phyloP scores from a whole-genome alignment of 2,113 vertebrate genomes.

The Cynocephalus volans region DNA sequence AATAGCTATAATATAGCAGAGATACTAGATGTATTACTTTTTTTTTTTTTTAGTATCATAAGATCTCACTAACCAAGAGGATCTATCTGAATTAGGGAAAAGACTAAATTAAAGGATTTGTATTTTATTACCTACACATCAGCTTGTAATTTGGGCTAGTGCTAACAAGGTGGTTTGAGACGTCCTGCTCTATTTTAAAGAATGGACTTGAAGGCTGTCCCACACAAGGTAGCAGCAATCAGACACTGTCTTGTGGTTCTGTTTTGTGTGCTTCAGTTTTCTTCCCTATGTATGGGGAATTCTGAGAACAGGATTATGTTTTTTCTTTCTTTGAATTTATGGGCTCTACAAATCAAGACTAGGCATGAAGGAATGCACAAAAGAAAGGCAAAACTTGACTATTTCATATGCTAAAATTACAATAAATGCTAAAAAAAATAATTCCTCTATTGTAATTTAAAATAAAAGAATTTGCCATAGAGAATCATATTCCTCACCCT shows the following conservation, averaged over 20 bases:
- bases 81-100: too few relatives aligned
- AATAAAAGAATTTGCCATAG: neutral
- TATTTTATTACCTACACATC: too few relatives aligned
- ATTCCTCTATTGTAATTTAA: neutral
- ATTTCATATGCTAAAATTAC: neutral
- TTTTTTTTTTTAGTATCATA: too few relatives aligned
- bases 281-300: neutral
- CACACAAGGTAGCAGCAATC: too few relatives aligned
- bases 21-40: too few relatives aligned
- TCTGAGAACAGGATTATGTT: neutral
- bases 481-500: too few relatives aligned
- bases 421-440: neutral
- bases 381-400: neutral
- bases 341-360: neutral
- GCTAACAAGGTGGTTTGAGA: neutral
- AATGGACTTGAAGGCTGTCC: neutral
- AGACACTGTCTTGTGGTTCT: rapidly evolving
- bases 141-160: too few relatives aligned
- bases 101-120: too few relatives aligned
- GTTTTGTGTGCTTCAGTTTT: rapidly evolving
- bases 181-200: neutral
- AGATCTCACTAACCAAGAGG: too few relatives aligned
- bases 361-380: neutral
- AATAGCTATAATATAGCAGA: too few relatives aligned
- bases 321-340: neutral